Conservation (phyloP, 2,113 vertebrate genomes). For the Cranoglanis bouderius region DNA sequence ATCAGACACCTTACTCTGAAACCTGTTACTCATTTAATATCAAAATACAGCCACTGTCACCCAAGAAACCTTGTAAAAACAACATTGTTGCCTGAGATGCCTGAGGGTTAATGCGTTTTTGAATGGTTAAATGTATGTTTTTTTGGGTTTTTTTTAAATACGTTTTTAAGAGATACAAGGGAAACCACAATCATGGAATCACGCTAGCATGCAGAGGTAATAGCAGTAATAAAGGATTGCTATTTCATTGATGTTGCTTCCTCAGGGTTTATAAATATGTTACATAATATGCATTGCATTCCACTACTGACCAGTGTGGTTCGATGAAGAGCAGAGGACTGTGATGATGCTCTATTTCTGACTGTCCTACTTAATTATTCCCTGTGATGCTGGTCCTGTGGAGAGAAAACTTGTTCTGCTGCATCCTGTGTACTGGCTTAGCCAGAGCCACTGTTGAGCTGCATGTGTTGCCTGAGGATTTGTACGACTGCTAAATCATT, state of each 20-base stretch:
- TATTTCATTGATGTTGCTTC: not conserved
- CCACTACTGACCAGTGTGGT: not conserved
- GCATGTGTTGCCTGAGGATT: constrained; percentile 25
- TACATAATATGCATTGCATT: not conserved
- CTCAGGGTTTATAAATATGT: not conserved
- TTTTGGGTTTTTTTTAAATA: too few relatives aligned
- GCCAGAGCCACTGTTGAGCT: constrained; percentile 34
- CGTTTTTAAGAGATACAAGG: not conserved
- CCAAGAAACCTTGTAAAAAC: not conserved
- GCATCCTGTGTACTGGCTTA: not conserved
- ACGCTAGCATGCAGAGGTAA: not conserved
- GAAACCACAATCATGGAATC: not conserved
- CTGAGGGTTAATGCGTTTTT: not conserved
- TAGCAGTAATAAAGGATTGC: not conserved
- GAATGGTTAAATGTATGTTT: not conserved
- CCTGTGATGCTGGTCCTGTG: constrained; percentile 22
- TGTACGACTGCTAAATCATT: constrained; percentile 11
- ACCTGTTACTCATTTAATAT: not conserved
- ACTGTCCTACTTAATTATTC: constrained; percentile 41
- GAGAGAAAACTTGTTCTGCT: constrained; percentile 35
- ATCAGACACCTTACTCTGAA: not conserved
- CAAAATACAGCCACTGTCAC: not conserved
- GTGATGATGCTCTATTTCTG: constrained; percentile 34
- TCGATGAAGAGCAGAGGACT: constrained; percentile 8
- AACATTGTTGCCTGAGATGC: not conserved